These are phyloP conservation scores for Malacoctenus gilli DNA, from an alignment of 2,797 vertebrate genomes.

Conservation along the genomic window DNA sequence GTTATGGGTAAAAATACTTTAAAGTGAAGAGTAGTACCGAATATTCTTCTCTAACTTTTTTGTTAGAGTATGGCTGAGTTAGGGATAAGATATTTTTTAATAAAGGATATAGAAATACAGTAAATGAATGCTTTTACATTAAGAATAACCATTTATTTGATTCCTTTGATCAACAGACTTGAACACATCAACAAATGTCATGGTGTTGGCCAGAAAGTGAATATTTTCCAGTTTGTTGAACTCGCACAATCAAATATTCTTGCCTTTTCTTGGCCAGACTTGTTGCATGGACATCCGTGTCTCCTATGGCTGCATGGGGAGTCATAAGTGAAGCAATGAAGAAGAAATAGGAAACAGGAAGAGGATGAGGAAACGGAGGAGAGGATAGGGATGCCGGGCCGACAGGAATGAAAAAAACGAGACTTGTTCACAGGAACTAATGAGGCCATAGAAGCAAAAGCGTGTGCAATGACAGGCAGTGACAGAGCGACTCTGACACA, in stretches of 20 bases:
- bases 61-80: too few species aligned
- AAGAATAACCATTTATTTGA: too few species aligned
- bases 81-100: too few species aligned
- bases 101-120: too few species aligned
- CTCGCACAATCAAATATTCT: constrained; percentile 30
- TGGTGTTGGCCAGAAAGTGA: constrained; percentile 45
- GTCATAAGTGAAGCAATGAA: constrained; percentile 28
- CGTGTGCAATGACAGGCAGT: constrained; percentile 22
- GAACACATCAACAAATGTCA: constrained; percentile 45
- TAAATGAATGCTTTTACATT: too few species aligned
- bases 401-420: constrained; percentile 45
- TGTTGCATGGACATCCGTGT: neutral
- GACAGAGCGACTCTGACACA: constrained; percentile 31
- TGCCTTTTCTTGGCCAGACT: constrained; percentile 5
- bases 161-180: too few species aligned
- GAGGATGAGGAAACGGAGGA: constrained; percentile 61
- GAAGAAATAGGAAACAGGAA: constrained; percentile 57
- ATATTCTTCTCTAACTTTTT: too few species aligned
- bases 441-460: constrained; percentile 21
- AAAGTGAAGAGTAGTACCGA: too few species aligned
- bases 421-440: constrained; percentile 39
- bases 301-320: neutral
- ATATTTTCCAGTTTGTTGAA: constrained; percentile 20
- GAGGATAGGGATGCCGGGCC: constrained; percentile 41
- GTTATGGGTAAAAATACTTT: too few species aligned